Evolutionary conservation across 2,113 vertebrate genomes (phyloP), one percentile per base, ranked within the genome.

Genomic region (Phrynosoma platyrhinos): DNA sequence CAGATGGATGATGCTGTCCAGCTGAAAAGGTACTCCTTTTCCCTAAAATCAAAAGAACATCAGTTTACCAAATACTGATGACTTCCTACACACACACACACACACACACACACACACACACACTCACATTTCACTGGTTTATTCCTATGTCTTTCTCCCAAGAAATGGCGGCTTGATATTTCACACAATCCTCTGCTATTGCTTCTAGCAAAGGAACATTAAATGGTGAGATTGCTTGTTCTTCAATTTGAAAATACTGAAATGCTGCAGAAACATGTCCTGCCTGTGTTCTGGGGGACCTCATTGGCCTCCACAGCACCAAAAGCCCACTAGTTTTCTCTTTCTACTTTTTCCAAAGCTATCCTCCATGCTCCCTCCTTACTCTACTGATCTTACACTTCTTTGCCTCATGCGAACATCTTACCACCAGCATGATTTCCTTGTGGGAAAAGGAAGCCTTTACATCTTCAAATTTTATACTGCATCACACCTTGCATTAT

Each of bases 1-100:
- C 72, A 88, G 71, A 83, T 88, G 84, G 75, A 86, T 83, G 74
- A 68, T 83, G 36, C 80, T 2, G 47, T 55, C 42, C 74, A 88
- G 75, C 74, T 78, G 72, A 88, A 82, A 83, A 68, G 62, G 42
- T 27, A 25, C 62, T 83, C 58, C 23, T 88, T 42, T 83, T 13
- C 72, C 81, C 74, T 53, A 53, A 68, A 83, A 77, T 68, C n/a
- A 88, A 83, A 77, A 76, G 40, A 83, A 78, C 18, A 52, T 52
- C 23, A 21, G 21, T 78, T 88, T 83, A 58, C 62, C 64, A 66
- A 88, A n/a, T 53, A 66, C 13, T 21, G 7, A 27, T 83, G 80
- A 77, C 42, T 69, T 40, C 7, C 20, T 7, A 2, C 10, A 23
- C 6, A 9, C 42, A 40, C 53, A 30, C 3, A 58, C 58, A 69